Conservation (phyloP, 2,888 invertebrate species). For the Noctua comes region DNA sequence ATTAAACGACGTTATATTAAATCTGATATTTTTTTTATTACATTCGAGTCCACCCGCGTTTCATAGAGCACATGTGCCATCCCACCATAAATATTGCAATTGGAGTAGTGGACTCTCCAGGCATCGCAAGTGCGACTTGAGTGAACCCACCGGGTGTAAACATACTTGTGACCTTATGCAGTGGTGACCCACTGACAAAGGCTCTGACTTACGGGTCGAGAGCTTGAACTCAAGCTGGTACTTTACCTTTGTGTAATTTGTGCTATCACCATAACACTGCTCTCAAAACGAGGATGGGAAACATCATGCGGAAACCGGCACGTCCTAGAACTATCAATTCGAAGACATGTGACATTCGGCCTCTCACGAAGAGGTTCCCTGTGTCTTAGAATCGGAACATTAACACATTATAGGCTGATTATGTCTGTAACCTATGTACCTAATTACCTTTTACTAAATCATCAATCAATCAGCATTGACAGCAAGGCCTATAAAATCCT, state of each 20-base stretch:
- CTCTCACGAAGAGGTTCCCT: neutral
- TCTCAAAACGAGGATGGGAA: neutral
- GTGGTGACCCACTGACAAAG: no score
- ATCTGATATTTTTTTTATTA: no score
- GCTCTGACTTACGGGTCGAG: no score
- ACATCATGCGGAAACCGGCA: neutral
- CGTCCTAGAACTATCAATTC: neutral
- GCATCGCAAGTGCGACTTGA: no score
- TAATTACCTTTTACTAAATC: neutral
- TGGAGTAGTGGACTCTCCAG: no score
- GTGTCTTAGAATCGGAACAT: neutral
- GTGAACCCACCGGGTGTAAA: no score
- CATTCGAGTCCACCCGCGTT: no score
- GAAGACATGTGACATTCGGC: neutral
- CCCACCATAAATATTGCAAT: no score
- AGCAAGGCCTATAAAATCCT: constrained; percentile 2
- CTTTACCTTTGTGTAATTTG: neutral
- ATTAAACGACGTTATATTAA: neutral
- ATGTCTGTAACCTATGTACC: neutral
- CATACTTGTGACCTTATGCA: no score
- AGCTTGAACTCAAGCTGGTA: no score
- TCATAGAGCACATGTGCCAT: no score
- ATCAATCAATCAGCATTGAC: constrained; percentile 12
- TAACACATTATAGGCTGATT: neutral
- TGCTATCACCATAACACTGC: neutral